A percentile compares a stretch with the other conserved stretches of the same genome.
These are phyloP conservation scores for Drosophila nigromelanica DNA, from an alignment of 1,140 invertebrate species.

Conservation along the genomic window DNA sequence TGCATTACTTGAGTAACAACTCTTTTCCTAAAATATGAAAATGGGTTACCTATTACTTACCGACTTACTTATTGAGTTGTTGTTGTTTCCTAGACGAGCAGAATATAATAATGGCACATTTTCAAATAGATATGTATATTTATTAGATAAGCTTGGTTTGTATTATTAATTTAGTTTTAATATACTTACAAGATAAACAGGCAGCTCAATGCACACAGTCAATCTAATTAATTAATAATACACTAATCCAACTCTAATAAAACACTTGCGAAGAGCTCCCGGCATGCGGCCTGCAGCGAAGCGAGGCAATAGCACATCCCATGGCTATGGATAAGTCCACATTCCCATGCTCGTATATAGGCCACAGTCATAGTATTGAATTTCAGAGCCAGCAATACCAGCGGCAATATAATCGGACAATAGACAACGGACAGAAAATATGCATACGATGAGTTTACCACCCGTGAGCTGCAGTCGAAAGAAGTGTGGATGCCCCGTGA, in stretches of 20 bases:
- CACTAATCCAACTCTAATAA: constrained; percentile 27
- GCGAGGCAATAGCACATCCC: constrained; percentile 18
- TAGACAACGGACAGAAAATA: constrained; percentile 17
- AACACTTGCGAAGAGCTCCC: constrained; percentile 31
- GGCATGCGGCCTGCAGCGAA: constrained; percentile 27
- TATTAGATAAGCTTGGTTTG: not conserved
- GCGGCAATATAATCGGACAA: constrained; percentile 7
- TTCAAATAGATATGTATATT: not conserved
- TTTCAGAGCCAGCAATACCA: constrained; percentile 22
- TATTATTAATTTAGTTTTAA: not conserved
- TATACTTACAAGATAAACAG: not conserved
- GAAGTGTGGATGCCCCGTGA: constrained; percentile 70
- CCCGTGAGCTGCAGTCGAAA: constrained; percentile 41
- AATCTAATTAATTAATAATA: constrained; percentile 38
- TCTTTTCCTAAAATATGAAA: too few species aligned
- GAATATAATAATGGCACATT: too few species aligned
- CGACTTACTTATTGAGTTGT: too few species aligned
- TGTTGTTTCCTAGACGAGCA: too few species aligned
- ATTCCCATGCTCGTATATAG: constrained; percentile 44
- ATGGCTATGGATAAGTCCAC: constrained; percentile 5
- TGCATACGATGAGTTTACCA: constrained; percentile 50
- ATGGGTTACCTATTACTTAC: too few species aligned
- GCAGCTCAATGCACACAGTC: not conserved
- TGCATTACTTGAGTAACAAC: too few species aligned
- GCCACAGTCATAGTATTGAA: constrained; percentile 28